Percentiles rank a stretch among this genome's conserved stretches.
Evolutionary conservation across 2,888 invertebrate species (phyloP).

Genomic region (Mellilla xanthometata): DNA sequence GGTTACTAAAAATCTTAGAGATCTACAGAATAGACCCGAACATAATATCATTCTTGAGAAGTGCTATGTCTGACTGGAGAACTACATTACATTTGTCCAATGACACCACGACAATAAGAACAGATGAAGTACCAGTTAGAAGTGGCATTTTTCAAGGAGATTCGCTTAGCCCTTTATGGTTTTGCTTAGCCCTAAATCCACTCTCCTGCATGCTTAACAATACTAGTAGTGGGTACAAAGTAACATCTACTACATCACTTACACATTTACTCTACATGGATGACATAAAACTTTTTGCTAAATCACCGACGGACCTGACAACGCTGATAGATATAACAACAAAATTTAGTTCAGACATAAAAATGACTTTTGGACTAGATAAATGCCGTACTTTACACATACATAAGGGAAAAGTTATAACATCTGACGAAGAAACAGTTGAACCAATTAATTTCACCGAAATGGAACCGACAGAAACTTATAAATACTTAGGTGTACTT

Average conservation of each 20-base stretch:
- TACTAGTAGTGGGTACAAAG: background rate
- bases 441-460: too few species aligned
- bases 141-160: background rate
- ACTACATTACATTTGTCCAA: background rate
- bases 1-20: too few species aligned
- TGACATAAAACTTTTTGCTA: too few species aligned
- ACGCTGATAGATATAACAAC: too few species aligned
- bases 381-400: too few species aligned
- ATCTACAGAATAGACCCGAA: background rate
- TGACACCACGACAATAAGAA: background rate
- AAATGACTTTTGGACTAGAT: too few species aligned
- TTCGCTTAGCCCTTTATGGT: background rate
- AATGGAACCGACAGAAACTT: too few species aligned
- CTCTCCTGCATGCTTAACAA: background rate
- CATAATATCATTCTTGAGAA: background rate
- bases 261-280: background rate
- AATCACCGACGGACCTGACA: too few species aligned
- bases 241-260: background rate
- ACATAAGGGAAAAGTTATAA: too few species aligned
- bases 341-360: too few species aligned
- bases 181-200: background rate
- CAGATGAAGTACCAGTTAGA: background rate
- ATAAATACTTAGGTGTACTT: too few species aligned
- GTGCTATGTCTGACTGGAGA: background rate
- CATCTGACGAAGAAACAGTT: too few species aligned